These are phyloP conservation scores for Hippocampus guttulatus DNA, from an alignment of 2,113 vertebrate genomes.

Conservation along the genomic window DNA sequence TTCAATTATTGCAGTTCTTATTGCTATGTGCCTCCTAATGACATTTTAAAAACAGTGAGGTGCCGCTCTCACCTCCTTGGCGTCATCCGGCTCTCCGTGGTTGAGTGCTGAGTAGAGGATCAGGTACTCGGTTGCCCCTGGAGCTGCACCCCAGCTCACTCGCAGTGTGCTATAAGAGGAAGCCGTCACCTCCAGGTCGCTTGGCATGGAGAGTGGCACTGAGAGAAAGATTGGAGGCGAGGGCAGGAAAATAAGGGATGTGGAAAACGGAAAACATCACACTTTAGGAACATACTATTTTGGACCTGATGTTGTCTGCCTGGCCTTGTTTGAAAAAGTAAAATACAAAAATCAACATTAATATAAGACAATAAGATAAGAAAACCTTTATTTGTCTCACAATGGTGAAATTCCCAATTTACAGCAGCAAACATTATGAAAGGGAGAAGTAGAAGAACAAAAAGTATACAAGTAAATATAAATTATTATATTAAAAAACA, in stretches of 20 bases:
- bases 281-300: not conserved
- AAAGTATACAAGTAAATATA: too few relatives aligned
- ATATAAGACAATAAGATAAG: too few relatives aligned
- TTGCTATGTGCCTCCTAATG: not conserved
- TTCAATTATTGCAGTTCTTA: not conserved
- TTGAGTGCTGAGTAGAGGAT: slow-evolving; percentile 76
- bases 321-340: not conserved
- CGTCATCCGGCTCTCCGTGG: slow-evolving; percentile 72
- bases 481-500: too few relatives aligned
- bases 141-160: slow-evolving; percentile 77
- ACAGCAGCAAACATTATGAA: too few relatives aligned
- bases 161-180: slow-evolving; percentile 76
- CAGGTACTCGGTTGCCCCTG: slow-evolving; percentile 83
- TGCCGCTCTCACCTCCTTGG: slow-evolving; percentile 68
- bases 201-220: slow-evolving; percentile 79
- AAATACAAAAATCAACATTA: not conserved
- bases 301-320: not conserved
- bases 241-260: not conserved
- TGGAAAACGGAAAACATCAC: not conserved
- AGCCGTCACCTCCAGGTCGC: slow-evolving; percentile 71
- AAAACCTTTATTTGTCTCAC: too few relatives aligned
- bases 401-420: too few relatives aligned
- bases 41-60: not conserved
- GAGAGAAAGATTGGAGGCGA: not conserved
- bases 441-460: too few relatives aligned